Percentiles rank a stretch among this genome's conserved stretches.
phyloP scores from a whole-genome alignment of 2,797 vertebrate genomes.

The Pipistrellus kuhlii region DNA sequence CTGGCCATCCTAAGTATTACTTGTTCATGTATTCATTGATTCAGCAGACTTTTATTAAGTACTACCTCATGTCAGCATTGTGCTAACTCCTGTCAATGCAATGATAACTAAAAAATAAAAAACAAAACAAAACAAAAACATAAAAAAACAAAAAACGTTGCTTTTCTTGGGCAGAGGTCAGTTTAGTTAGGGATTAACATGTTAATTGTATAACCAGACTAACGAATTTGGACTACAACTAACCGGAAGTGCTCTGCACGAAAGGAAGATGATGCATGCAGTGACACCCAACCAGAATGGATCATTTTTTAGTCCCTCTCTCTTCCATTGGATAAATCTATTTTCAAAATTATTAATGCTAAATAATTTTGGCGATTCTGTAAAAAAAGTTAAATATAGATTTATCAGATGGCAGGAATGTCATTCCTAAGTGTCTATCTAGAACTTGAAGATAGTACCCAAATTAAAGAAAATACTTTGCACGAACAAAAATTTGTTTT shows the following conservation, averaged over 20 bases:
- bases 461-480: slow-evolving; percentile 38
- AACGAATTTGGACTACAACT: not conserved
- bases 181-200: not conserved
- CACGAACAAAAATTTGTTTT: not conserved
- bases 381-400: too few species aligned
- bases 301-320: not conserved
- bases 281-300: not conserved
- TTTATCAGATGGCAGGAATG: too few species aligned
- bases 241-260: not conserved
- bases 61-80: not conserved
- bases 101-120: not conserved
- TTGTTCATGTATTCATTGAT: not conserved
- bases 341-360: not conserved
- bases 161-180: not conserved
- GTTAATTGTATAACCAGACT: not conserved
- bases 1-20: not conserved
- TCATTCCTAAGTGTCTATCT: too few species aligned
- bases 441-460: not conserved
- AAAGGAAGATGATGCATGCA: not conserved
- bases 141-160: not conserved
- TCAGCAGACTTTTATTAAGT: slow-evolving; percentile 5
- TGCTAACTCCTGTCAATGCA: not conserved
- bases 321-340: not conserved
- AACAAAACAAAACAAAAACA: too few species aligned
- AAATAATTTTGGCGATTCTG: too few species aligned